A percentile compares a stretch with the other conserved stretches of the same genome.
Evolutionary conservation across 2,113 vertebrate species (phyloP).

Genomic region (Phycodurus eques): DNA sequence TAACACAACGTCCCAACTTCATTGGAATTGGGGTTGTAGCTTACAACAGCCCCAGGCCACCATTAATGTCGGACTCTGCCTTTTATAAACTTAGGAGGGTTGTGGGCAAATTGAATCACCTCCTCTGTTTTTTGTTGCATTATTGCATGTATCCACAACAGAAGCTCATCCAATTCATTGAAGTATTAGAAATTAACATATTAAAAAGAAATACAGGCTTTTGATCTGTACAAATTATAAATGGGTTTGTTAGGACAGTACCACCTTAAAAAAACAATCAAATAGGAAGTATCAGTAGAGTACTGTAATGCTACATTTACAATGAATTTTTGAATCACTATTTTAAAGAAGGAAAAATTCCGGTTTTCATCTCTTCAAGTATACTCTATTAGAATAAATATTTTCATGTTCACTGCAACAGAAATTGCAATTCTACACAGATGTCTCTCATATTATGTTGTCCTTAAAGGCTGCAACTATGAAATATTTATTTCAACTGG

Average conservation of each 20-base stretch:
- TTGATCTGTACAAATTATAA: neutral
- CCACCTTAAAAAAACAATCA: neutral
- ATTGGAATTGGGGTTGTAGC: too few species aligned
- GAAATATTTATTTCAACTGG: constrained; percentile 11
- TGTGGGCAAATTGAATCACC: too few species aligned
- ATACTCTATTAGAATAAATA: neutral
- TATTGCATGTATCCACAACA: neutral
- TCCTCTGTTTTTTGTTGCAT: too few species aligned
- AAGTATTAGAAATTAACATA: neutral
- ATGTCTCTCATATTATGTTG: neutral
- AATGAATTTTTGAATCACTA: neutral
- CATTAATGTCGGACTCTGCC: too few species aligned
- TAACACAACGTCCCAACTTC: too few species aligned
- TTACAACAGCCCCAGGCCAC: too few species aligned
- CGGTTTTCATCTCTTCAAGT: neutral
- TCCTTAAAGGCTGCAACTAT: constrained; percentile 2
- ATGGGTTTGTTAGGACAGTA: too few species aligned
- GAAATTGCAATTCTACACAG: constrained; percentile 8
- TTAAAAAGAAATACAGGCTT: neutral
- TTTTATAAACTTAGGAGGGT: too few species aligned
- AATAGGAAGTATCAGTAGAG: neutral
- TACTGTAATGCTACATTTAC: neutral
- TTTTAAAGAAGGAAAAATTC: neutral
- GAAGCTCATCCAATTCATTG: too few species aligned
- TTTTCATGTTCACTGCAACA: neutral